Conservation (phyloP, 2,888 invertebrate genomes). For the Phyto melanocephala region DNA sequence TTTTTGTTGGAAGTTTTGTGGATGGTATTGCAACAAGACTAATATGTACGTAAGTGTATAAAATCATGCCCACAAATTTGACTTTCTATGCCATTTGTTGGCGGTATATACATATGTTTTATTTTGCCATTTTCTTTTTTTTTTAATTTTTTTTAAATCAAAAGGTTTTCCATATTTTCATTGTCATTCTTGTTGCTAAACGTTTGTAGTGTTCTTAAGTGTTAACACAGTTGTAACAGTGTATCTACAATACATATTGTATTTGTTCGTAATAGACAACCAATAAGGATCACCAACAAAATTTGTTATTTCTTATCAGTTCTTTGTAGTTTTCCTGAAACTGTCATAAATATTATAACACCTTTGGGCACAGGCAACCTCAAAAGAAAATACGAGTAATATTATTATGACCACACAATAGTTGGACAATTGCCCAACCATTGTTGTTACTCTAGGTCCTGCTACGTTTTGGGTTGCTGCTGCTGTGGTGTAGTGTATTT, state of each 20-base stretch:
- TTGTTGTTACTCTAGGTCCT: background rate
- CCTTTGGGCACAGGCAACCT: slow-evolving; percentile 18
- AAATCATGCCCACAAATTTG: slow-evolving; percentile 47
- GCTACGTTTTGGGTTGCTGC: slow-evolving; percentile 13
- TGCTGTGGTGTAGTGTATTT: background rate
- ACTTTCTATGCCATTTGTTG: slow-evolving; percentile 36
- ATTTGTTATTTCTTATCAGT: slow-evolving; percentile 20
- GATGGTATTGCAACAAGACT: background rate
- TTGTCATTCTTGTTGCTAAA: slow-evolving; percentile 9
- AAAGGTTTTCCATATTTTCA: slow-evolving; percentile 60
- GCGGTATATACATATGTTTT: slow-evolving; percentile 35
- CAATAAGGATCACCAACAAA: slow-evolving; percentile 20
- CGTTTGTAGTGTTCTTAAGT: slow-evolving; percentile 15
- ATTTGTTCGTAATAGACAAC: background rate
- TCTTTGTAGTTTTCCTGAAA: slow-evolving; percentile 18
- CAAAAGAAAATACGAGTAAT: background rate
- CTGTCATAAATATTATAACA: slow-evolving; percentile 65
- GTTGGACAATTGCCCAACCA: background rate
- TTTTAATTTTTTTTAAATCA: background rate
- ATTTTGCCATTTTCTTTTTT: slow-evolving; percentile 24
- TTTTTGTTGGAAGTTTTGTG: slow-evolving; percentile 26
- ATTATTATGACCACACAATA: slow-evolving; percentile 48
- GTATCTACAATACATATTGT: no score
- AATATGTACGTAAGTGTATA: background rate
- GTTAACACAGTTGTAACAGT: slow-evolving; percentile 36